A percentile compares a stretch with the other conserved stretches of the same genome.
Conservation (phyloP, 92 coral and sea anemone genomes). For the Pocillopora meandrina region DNA sequence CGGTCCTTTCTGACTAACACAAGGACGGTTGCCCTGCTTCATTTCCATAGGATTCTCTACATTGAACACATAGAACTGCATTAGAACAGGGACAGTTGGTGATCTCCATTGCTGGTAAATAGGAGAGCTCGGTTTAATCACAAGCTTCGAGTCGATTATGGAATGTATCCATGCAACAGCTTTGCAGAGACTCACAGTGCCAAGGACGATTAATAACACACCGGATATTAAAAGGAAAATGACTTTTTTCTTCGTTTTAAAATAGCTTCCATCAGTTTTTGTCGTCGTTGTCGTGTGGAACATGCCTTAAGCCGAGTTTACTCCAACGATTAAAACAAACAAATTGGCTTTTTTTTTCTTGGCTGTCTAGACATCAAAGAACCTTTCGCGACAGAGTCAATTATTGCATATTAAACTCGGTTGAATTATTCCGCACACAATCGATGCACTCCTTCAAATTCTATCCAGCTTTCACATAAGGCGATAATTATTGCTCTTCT, state of each 20-base stretch:
- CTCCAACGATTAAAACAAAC: too few species aligned
- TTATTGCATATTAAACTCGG: too few species aligned
- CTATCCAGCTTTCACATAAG: too few species aligned
- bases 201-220: slow-evolving; percentile 26
- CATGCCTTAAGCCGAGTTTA: too few species aligned
- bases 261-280: neutral
- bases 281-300: neutral
- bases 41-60: slow-evolving; percentile 68
- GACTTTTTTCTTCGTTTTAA: neutral
- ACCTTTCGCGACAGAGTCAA: too few species aligned
- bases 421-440: too few species aligned
- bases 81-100: slow-evolving; percentile 73
- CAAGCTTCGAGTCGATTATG: slow-evolving; percentile 62
- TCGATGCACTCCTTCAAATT: too few species aligned
- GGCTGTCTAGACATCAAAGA: too few species aligned
- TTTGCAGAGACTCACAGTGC: slow-evolving; percentile 48
- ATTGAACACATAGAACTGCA: slow-evolving; percentile 74
- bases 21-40: slow-evolving; percentile 62
- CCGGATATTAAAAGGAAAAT: slow-evolving; percentile 2
- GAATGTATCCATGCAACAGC: slow-evolving; percentile 44
- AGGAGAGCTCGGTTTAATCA: slow-evolving; percentile 57
- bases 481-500: too few species aligned
- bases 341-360: too few species aligned
- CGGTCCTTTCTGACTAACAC: slow-evolving; percentile 75
- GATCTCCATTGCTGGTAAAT: slow-evolving; percentile 66